Percentiles rank a stretch among this genome's conserved stretches.
Conservation (phyloP, 2,888 invertebrate genomes). For the Yponomeuta cagnagella region DNA sequence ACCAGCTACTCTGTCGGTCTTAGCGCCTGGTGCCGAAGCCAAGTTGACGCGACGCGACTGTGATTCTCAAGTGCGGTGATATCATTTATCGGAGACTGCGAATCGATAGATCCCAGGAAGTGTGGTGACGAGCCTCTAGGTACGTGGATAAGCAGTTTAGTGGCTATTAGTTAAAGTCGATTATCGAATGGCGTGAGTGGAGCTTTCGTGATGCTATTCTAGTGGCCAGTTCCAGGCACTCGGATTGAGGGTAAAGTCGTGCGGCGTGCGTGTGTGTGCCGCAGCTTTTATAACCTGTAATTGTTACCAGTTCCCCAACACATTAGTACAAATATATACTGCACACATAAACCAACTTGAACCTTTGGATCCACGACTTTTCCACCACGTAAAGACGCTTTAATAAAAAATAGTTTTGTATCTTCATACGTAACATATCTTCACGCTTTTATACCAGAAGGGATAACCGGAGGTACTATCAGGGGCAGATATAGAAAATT, state of each 20-base stretch:
- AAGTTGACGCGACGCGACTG: not conserved
- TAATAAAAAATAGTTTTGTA: too few relatives aligned
- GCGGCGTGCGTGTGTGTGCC: not conserved
- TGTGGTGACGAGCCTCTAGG: slow-evolving; percentile 1
- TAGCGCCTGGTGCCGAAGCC: too few relatives aligned
- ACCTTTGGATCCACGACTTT: not conserved
- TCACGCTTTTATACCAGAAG: too few relatives aligned
- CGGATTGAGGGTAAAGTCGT: not conserved
- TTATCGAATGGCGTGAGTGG: not conserved
- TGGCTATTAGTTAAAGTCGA: not conserved
- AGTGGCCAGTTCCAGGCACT: not conserved
- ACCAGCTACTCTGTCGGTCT: not conserved
- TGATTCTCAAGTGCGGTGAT: not conserved
- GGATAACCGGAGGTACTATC: too few relatives aligned
- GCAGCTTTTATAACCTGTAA: not conserved
- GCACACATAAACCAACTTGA: too few relatives aligned
- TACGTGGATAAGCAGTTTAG: not conserved
- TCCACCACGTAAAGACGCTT: not conserved
- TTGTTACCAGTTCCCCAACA: not conserved
- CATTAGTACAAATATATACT: too few relatives aligned
- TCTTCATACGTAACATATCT: too few relatives aligned
- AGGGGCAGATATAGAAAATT: too few relatives aligned
- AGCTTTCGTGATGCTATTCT: not conserved
- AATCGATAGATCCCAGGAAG: slow-evolving; percentile 1
- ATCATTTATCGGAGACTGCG: not conserved